phyloP scores from a whole-genome alignment of 1,140 invertebrate genomes.

The Ceratosolen fusciceps region DNA sequence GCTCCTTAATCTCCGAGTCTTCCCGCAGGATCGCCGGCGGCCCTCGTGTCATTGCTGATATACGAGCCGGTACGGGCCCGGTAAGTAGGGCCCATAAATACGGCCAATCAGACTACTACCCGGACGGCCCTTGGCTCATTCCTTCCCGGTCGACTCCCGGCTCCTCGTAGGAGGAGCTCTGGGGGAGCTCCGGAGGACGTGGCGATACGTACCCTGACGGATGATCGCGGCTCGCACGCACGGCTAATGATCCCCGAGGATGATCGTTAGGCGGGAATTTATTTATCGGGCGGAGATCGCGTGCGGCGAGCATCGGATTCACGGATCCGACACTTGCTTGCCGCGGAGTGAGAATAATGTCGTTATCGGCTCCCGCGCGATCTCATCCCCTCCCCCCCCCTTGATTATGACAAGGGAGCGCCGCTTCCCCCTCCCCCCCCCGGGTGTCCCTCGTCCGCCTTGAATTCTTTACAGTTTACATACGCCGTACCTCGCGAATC shows the following conservation, averaged over 20 bases:
- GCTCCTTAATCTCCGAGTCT: conserved; percentile 16
- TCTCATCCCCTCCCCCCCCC: neutral
- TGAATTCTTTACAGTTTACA: too few species aligned
- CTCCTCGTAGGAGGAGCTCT: neutral
- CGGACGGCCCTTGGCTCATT: conserved; percentile 60
- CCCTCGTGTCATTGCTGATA: conserved; percentile 72
- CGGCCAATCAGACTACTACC: conserved; percentile 69
- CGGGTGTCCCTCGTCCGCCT: neutral
- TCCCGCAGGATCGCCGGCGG: conserved; percentile 59
- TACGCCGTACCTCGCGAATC: too few species aligned
- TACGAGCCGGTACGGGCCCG: conserved; percentile 71
- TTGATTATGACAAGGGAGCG: neutral
- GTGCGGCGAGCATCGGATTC: neutral
- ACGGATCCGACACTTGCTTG: conserved; percentile 7
- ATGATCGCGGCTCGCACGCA: conserved; percentile 14
- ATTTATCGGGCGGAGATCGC: neutral
- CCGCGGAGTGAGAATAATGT: conserved; percentile 12
- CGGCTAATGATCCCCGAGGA: neutral
- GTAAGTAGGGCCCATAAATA: conserved; percentile 72
- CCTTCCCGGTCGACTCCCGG: neutral
- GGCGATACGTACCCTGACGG: neutral
- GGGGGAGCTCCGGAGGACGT: too few species aligned
- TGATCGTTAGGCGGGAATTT: conserved; percentile 4
- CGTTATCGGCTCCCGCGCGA: neutral
- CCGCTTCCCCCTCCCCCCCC: neutral